A percentile compares a stretch with the other conserved stretches of the same genome.
Evolutionary conservation across 1,140 invertebrate species (phyloP).

Genomic region (Planococcus citri): DNA sequence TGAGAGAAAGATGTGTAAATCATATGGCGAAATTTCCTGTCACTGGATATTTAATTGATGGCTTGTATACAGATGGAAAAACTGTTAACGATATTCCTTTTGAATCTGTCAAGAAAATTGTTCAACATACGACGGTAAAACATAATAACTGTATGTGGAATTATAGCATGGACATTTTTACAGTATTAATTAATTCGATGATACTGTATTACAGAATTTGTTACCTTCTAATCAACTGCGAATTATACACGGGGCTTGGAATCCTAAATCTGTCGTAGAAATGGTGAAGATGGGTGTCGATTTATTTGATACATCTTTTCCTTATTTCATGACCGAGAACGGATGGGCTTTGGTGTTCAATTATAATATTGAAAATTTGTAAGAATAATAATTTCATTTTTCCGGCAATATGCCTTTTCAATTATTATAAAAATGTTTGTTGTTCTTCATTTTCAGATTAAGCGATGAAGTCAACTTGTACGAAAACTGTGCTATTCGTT

Average conservation of each 20-base stretch:
- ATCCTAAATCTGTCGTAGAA: constrained; percentile 47
- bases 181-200: neutral
- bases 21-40: constrained; percentile 41
- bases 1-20: constrained; percentile 44
- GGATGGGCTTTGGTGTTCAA: constrained; percentile 45
- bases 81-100: constrained; percentile 42
- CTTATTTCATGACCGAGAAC: constrained; percentile 46
- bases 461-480: constrained; percentile 14
- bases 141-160: no score
- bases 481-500: neutral
- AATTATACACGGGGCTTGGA: constrained; percentile 53
- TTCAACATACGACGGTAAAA: constrained; percentile 45
- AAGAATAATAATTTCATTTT: constrained; percentile 15
- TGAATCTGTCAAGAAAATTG: constrained; percentile 43
- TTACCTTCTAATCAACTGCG: constrained; percentile 50
- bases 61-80: constrained; percentile 58
- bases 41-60: constrained; percentile 62
- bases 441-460: neutral
- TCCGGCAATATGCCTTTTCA: no score
- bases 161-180: no score
- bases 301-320: constrained; percentile 67
- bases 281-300: constrained; percentile 59
- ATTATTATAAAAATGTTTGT: neutral
- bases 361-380: constrained; percentile 29
- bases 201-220: constrained; percentile 37